These are phyloP conservation scores for Aleiodes leptofemur DNA, from an alignment of 2,888 invertebrate species.

Conservation along the genomic window DNA sequence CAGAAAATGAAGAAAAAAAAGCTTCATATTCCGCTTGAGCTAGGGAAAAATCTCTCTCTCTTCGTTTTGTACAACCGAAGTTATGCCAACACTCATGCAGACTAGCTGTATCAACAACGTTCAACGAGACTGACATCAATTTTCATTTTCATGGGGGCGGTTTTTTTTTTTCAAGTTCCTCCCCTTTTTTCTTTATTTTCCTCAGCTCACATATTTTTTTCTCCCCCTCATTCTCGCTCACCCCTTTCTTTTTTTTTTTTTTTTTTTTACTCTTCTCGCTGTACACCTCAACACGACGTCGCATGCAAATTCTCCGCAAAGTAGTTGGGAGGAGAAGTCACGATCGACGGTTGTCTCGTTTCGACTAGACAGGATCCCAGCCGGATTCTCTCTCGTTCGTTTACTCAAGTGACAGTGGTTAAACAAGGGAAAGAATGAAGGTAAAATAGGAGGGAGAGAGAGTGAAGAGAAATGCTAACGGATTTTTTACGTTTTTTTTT, in stretches of 20 bases:
- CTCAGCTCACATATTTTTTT: background rate
- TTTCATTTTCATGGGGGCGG: background rate
- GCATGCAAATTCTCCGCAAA: conserved; percentile 29
- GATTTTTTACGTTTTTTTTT: background rate
- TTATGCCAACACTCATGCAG: conserved; percentile 1
- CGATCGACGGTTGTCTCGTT: conserved; percentile 31
- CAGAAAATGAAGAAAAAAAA: too few species aligned
- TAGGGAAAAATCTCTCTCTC: too few species aligned
- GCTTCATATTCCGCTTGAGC: too few species aligned
- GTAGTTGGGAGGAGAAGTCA: conserved; percentile 16
- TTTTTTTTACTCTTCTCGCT: conserved; percentile 1
- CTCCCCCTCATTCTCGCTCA: background rate
- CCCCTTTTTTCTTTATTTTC: background rate
- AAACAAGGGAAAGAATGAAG: conserved; percentile 4
- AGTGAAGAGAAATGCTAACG: conserved; percentile 22
- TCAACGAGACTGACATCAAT: conserved; percentile 32
- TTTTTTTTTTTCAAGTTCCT: background rate
- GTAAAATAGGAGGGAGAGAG: background rate
- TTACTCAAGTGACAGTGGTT: conserved; percentile 9
- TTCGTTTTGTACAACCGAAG: too few species aligned
- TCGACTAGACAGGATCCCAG: conserved; percentile 22
- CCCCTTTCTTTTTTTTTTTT: background rate
- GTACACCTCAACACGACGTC: conserved; percentile 23
- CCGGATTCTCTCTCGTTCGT: conserved; percentile 20
- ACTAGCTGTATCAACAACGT: conserved; percentile 26